Evolutionary conservation across 2,888 invertebrate genomes (phyloP).

Genomic region (Margaritifera margaritifera): DNA sequence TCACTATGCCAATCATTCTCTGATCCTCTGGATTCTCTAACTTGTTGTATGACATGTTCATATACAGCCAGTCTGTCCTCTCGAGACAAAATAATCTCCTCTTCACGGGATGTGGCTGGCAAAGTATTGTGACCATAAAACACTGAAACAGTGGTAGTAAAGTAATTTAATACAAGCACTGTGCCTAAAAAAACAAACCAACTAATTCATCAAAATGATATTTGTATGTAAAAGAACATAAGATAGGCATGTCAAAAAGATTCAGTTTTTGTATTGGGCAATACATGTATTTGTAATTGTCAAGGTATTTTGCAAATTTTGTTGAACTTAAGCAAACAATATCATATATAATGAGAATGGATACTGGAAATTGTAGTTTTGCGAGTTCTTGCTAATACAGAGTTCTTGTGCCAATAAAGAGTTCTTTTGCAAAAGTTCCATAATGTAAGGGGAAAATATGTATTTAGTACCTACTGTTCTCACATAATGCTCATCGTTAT

Average conservation of each 20-base stretch:
- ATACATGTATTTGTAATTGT: no score
- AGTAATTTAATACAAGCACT: neutral
- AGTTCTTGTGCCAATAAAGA: no score
- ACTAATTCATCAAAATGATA: neutral
- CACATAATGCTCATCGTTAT: no score
- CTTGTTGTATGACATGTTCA: slow-evolving; percentile 56
- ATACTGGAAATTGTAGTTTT: no score
- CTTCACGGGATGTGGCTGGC: slow-evolving; percentile 60
- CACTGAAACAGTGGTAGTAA: slow-evolving; percentile 32
- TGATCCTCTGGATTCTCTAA: slow-evolving; percentile 54
- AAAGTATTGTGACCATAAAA: slow-evolving; percentile 55
- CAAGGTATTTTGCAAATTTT: no score
- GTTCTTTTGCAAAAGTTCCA: no score
- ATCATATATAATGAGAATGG: no score
- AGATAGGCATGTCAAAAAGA: neutral
- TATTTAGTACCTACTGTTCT: no score
- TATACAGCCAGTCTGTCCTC: slow-evolving; percentile 66
- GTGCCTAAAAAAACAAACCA: neutral
- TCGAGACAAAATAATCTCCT: slow-evolving; percentile 50
- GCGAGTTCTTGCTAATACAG: no score
- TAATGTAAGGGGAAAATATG: no score
- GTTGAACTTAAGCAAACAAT: no score
- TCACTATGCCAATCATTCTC: slow-evolving; percentile 59
- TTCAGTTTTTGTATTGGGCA: no score
- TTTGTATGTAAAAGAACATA: neutral